These are phyloP conservation scores for Heptranchias perlo DNA, from an alignment of 2,113 vertebrate species.

Conservation along the genomic window DNA sequence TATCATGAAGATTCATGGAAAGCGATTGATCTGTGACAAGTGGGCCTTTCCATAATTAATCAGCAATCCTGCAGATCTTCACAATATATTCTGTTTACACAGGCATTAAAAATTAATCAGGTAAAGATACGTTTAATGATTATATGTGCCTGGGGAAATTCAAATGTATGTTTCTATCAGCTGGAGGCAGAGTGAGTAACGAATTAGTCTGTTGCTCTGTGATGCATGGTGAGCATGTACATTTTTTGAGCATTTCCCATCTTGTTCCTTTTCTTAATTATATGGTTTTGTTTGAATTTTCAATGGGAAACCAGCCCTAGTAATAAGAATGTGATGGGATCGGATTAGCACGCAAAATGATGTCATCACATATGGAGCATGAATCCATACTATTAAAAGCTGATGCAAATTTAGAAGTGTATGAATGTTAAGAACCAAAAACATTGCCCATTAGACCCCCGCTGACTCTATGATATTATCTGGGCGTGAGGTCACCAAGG, in stretches of 20 bases:
- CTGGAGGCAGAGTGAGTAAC: not conserved
- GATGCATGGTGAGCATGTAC: not conserved
- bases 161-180: not conserved
- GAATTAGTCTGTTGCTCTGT: not conserved
- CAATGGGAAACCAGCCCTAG: not conserved
- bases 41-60: not conserved
- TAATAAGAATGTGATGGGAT: not conserved
- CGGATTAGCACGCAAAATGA: not conserved
- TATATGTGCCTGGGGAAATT: constrained; percentile 10
- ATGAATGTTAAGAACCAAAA: too few species aligned
- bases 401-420: too few species aligned
- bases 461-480: too few species aligned
- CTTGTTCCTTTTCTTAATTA: not conserved
- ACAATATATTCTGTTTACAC: constrained; percentile 6
- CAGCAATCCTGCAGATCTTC: not conserved
- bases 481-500: too few species aligned
- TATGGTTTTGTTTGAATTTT: not conserved
- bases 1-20: not conserved
- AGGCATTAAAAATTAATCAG: not conserved
- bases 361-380: not conserved
- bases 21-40: not conserved
- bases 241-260: not conserved
- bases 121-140: not conserved
- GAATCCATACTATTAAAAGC: not conserved
- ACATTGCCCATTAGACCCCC: too few species aligned